Evolutionary conservation across 2,113 vertebrate genomes (phyloP).

Genomic region (Nycticebus coucang): DNA sequence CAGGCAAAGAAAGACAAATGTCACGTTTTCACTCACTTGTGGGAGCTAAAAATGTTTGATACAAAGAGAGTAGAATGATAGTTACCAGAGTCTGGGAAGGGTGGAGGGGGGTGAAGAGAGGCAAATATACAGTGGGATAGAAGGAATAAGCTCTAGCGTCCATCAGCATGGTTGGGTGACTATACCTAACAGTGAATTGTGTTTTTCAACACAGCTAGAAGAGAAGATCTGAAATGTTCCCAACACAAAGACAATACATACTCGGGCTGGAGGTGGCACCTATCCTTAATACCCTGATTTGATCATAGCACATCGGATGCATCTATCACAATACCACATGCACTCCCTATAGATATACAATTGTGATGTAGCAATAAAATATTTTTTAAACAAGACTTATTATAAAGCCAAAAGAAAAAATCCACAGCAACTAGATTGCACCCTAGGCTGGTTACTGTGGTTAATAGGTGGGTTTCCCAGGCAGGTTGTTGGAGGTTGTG

Average conservation of each 20-base stretch:
- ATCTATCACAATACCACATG: background rate
- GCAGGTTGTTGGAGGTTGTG: background rate
- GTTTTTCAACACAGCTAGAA: background rate
- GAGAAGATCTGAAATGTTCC: background rate
- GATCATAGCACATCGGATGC: background rate
- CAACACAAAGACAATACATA: background rate
- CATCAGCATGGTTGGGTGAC: background rate
- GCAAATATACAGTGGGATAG: background rate
- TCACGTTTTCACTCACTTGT: background rate
- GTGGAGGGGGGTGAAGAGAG: background rate
- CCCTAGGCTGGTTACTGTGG: background rate
- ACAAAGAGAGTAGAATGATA: background rate
- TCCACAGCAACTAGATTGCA: background rate
- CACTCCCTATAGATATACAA: background rate
- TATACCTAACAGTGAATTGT: background rate
- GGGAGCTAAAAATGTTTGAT: background rate
- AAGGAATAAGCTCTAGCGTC: background rate
- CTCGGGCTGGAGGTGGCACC: background rate
- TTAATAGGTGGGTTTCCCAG: background rate
- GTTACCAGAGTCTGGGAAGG: background rate
- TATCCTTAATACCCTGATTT: background rate
- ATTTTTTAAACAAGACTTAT: background rate
- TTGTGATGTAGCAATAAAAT: background rate
- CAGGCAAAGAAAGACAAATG: background rate
- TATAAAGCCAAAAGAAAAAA: background rate